Evolutionary conservation across 2,113 vertebrate species (phyloP).

Genomic region (Brachypodius melanocephalos): DNA sequence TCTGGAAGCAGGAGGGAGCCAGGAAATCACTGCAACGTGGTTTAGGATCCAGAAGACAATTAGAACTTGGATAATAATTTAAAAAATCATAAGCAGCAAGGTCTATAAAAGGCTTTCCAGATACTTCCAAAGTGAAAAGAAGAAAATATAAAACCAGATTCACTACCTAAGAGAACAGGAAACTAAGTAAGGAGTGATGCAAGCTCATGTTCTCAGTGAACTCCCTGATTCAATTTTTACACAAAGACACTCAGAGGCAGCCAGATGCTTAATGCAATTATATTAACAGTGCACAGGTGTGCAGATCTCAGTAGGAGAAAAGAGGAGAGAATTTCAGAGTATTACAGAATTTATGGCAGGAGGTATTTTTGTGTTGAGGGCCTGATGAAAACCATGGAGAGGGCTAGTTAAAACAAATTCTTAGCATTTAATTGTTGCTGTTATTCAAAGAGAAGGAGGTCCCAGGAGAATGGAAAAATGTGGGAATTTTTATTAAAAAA

Average conservation of each 20-base stretch:
- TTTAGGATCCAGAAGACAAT: constrained; percentile 8
- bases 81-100: neutral
- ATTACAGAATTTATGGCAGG: neutral
- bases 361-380: neutral
- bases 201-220: neutral
- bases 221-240: constrained; percentile 32
- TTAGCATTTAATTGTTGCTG: neutral
- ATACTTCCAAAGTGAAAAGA: neutral
- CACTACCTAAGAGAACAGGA: neutral
- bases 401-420: neutral
- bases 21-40: neutral
- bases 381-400: neutral
- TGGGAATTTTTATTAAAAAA: rapidly evolving
- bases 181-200: neutral
- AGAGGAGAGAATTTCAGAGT: neutral
- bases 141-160: neutral
- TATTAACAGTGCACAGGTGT: constrained; percentile 12
- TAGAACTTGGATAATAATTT: neutral
- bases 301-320: neutral
- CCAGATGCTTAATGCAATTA: constrained; percentile 22
- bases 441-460: neutral
- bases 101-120: neutral
- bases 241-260: neutral
- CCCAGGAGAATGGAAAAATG: neutral
- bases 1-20: neutral